A percentile compares a stretch with the other conserved stretches of the same genome.
Conservation (phyloP, 2,113 vertebrate genomes). For the Acinonyx jubatus region DNA sequence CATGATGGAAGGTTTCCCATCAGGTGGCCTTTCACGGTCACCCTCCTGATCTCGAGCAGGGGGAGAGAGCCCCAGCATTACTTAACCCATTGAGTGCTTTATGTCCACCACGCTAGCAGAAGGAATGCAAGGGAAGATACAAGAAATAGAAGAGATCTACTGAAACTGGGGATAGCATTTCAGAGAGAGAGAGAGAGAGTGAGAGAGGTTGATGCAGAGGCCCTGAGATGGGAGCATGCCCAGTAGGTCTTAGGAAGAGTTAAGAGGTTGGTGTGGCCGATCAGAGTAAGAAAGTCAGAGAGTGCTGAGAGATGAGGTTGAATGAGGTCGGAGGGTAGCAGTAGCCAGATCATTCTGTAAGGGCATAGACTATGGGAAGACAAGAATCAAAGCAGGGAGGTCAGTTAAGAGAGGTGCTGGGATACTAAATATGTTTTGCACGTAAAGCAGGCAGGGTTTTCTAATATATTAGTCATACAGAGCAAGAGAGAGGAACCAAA, state of each 20-base stretch:
- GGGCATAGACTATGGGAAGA: neutral
- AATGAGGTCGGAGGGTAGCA: neutral
- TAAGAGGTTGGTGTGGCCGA: neutral
- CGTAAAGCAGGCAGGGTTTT: neutral
- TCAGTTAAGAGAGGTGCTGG: neutral
- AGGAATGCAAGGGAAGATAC: neutral
- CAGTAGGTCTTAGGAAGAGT: neutral
- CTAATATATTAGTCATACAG: neutral
- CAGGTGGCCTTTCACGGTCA: neutral
- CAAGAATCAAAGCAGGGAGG: neutral
- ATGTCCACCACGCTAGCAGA: neutral
- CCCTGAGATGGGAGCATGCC: no score
- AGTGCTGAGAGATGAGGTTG: neutral
- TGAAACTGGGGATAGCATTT: neutral
- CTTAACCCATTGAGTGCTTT: neutral
- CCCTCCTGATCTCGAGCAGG: neutral
- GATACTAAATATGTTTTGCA: neutral
- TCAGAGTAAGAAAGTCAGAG: neutral
- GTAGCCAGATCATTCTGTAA: neutral
- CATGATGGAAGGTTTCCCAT: neutral
- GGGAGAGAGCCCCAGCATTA: neutral
- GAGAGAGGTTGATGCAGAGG: neutral
- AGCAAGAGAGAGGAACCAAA: neutral
- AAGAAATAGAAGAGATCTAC: neutral
- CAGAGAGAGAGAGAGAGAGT: neutral